Evolutionary conservation across 2,888 invertebrate species (phyloP), one percentile per base, ranked within the genome.

Genomic region (Danaus chrysippus): DNA sequence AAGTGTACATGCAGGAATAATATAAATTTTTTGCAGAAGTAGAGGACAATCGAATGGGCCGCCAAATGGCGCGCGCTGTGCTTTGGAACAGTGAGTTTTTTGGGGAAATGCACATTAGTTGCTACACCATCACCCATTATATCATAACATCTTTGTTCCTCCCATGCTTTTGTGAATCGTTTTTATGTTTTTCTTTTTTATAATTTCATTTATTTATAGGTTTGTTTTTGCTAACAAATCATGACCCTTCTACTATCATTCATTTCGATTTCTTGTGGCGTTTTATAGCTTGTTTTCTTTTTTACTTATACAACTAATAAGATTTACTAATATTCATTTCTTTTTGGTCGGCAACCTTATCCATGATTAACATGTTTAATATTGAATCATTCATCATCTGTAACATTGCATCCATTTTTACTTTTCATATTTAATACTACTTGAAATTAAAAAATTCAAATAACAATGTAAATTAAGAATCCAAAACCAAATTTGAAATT

Each of bases 31-130:
- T 89, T 88, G 62, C 92, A 95, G 95, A 94, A 85, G 93, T 94
- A 82, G 96, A 96, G 84, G 96, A 96, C 86, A 94, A 94, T 80
- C 93, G 95, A 79, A 94, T 95, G 92, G 94, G 94, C 81, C 94
- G 94, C 81, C 95, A 95, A 83, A 94, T 95, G 92, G 92, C 93
- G 72, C 93, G 96, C 77, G 95, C 96, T 81, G 95, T 96, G 78
- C 93, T 96, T 73, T 96, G 96, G 96, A 96, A 96, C 92, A 96
- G 96, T 95, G 92, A 95, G 95, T 93, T 79, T 64, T 71, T 75
- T 72, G 49, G 49, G 49, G 49, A 49, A 17, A 10, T 49, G 64
- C 67, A 63, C 68, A 55, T 56, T 63, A 63, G 63, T 49, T 17
- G 49, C 49, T 49, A 49, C 17, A 17, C 49, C 49, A 49, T 49